Percentiles rank a stretch among this genome's conserved stretches.
Evolutionary conservation across 2,888 invertebrate species (phyloP).

Genomic region (Trimorus sp.): DNA sequence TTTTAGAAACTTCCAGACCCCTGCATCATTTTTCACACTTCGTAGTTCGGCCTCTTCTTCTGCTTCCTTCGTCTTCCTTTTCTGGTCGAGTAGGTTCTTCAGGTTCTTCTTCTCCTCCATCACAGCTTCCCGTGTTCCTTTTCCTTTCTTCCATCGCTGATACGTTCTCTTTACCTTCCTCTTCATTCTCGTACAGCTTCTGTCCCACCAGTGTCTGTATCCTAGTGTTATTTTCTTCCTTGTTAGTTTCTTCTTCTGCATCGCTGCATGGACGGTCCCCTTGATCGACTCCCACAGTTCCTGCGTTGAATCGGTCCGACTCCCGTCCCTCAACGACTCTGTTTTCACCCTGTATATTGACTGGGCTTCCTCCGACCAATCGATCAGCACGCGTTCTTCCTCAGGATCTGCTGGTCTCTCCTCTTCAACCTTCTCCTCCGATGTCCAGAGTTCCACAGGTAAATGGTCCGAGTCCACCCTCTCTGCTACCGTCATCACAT

Average conservation of each 20-base stretch:
- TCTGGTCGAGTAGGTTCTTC: constrained; percentile 1
- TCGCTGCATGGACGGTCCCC: background rate
- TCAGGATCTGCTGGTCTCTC: too few species aligned
- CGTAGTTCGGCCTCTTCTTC: constrained; percentile 1
- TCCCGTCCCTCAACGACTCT: too few species aligned
- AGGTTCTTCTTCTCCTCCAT: constrained; percentile 10
- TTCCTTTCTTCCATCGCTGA: background rate
- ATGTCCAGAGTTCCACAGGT: constrained; percentile 23
- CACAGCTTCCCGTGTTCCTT: background rate
- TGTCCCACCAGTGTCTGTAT: background rate
- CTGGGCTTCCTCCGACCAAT: too few species aligned
- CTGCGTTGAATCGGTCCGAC: too few species aligned
- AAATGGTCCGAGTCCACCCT: constrained; percentile 55
- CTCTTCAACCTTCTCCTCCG: background rate
- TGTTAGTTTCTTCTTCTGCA: background rate
- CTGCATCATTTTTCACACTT: background rate
- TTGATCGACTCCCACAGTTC: too few species aligned
- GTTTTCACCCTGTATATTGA: too few species aligned
- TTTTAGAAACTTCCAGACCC: constrained; percentile 10
- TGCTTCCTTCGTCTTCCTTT: background rate
- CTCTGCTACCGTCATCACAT: too few species aligned
- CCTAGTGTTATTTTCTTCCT: background rate
- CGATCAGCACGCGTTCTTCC: too few species aligned
- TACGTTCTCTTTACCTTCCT: constrained; percentile 4
- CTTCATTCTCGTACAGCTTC: constrained; percentile 4